Conservation (phyloP, 2,113 vertebrate genomes). For the Megaceryle maxima region DNA sequence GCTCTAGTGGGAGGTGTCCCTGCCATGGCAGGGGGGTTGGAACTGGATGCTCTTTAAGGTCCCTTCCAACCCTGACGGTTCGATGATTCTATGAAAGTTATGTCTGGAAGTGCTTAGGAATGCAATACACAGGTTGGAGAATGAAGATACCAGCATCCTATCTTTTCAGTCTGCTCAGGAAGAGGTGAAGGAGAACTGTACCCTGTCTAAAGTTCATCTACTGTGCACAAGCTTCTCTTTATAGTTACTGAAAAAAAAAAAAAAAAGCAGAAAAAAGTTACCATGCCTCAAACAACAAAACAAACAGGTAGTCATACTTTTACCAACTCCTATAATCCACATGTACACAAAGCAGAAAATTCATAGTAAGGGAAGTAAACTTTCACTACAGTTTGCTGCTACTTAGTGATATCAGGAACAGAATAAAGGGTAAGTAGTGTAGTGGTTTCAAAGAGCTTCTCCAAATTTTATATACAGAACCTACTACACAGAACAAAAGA, state of each 20-base stretch:
- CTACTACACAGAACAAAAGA: not conserved
- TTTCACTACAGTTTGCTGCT: not conserved
- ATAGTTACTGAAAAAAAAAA: not conserved
- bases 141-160: not conserved
- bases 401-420: rapidly evolving
- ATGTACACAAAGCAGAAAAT: not conserved
- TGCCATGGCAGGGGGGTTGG: no score
- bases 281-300: not conserved
- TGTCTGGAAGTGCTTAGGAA: not conserved
- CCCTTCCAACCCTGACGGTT: no score
- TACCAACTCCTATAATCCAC: not conserved
- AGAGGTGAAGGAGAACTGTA: not conserved
- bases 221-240: not conserved
- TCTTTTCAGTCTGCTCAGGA: not conserved
- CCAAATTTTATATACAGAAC: not conserved
- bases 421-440: not conserved
- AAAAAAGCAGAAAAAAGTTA: not conserved
- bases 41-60: no score
- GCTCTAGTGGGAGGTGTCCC: no score
- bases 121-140: not conserved
- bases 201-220: not conserved
- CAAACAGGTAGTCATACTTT: rapidly evolving
- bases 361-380: not conserved
- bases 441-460: not conserved
- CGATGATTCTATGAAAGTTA: no score